Evolutionary conservation across 2,113 vertebrate genomes (phyloP).

Genomic region (Beaufortia kweichowensis): DNA sequence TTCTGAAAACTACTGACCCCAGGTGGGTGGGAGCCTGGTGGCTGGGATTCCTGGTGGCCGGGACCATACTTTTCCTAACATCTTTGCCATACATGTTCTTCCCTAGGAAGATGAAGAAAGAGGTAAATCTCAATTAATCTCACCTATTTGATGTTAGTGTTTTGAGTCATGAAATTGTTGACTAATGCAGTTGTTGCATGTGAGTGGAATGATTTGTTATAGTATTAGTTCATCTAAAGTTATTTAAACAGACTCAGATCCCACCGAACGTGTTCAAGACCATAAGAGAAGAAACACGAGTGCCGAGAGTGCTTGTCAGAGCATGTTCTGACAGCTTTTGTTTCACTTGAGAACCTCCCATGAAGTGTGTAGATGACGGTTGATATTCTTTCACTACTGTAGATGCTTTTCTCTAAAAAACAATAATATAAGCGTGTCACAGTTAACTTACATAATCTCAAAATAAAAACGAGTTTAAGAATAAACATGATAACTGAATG

Average conservation of each 20-base stretch:
- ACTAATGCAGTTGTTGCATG: too few species aligned
- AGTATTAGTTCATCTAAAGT: too few species aligned
- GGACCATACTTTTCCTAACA: slow-evolving; percentile 77
- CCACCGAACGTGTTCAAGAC: neutral
- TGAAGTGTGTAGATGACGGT: too few species aligned
- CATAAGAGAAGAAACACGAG: slow-evolving; percentile 21
- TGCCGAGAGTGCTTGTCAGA: neutral
- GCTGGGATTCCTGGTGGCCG: slow-evolving; percentile 88
- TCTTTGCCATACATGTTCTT: slow-evolving; percentile 91
- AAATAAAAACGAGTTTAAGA: too few species aligned
- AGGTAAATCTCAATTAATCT: slow-evolving; percentile 60
- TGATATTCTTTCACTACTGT: too few species aligned
- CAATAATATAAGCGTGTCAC: too few species aligned
- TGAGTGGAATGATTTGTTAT: neutral
- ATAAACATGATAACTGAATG: too few species aligned
- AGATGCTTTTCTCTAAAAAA: too few species aligned
- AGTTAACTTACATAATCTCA: too few species aligned
- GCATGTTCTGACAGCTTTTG: slow-evolving; percentile 13
- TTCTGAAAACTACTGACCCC: slow-evolving; percentile 74
- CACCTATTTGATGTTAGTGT: neutral
- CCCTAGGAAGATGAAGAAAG: slow-evolving; percentile 80
- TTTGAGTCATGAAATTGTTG: too few species aligned
- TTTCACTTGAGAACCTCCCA: slow-evolving; percentile 1
- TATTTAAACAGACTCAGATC: neutral
- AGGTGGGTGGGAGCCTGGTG: slow-evolving; percentile 98